phyloP scores from a whole-genome alignment of 2,888 invertebrate genomes.

The Parochlus steinenii region DNA sequence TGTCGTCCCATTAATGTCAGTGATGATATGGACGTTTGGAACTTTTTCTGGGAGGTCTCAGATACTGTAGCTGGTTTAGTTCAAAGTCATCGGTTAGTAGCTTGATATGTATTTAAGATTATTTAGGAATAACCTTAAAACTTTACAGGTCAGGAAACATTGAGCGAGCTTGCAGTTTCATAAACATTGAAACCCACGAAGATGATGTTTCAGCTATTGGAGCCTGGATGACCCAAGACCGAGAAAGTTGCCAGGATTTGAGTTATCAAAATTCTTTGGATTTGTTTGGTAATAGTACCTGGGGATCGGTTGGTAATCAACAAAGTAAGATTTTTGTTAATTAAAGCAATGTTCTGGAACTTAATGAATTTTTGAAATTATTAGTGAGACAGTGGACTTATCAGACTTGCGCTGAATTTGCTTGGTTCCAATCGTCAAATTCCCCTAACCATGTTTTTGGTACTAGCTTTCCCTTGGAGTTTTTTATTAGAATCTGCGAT shows the following conservation, averaged over 20 bases:
- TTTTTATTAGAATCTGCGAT: conserved; percentile 1
- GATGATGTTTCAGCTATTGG: conserved; percentile 3
- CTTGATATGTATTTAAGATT: no score
- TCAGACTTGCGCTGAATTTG: conserved; percentile 4
- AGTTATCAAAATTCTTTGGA: background rate
- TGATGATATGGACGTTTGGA: conserved; percentile 6
- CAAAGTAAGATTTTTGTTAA: no score
- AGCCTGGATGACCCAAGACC: background rate
- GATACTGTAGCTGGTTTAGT: conserved; percentile 10
- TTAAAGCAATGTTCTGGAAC: no score
- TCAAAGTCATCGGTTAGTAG: conserved; percentile 11
- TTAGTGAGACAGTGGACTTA: conserved; percentile 4
- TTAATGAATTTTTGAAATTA: no score
- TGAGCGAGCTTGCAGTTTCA: conserved; percentile 2
- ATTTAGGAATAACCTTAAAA: background rate
- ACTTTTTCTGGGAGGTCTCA: conserved; percentile 9
- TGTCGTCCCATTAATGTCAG: conserved; percentile 7
- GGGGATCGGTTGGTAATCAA: conserved; percentile 4
- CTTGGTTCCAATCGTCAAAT: background rate
- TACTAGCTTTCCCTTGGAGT: background rate
- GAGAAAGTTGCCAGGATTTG: background rate
- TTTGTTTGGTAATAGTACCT: background rate
- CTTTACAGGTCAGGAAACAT: background rate
- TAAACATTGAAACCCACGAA: background rate
- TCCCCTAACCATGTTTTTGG: conserved; percentile 2